Percentiles rank a stretch among this genome's conserved stretches.
Evolutionary conservation across 2,797 vertebrate genomes (phyloP).

Genomic region (Sylvia borin): DNA sequence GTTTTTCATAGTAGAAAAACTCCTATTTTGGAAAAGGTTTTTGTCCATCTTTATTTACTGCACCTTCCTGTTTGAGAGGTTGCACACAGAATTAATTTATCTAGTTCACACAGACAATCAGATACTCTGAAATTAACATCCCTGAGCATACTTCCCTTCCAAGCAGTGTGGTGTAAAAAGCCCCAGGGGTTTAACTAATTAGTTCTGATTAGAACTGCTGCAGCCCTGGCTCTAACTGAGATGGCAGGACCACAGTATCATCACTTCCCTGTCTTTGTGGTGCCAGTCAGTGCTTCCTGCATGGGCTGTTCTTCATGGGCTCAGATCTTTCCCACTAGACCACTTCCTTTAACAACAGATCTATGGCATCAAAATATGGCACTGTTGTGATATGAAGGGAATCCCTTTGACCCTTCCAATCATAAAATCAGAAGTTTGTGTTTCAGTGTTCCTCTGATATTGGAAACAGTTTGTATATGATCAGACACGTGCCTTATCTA

Average conservation of each 20-base stretch:
- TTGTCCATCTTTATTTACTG: not conserved
- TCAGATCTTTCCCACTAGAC: not conserved
- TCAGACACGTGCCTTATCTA: not conserved
- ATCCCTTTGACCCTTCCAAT: not conserved
- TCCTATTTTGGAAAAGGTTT: not conserved
- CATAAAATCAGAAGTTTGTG: not conserved
- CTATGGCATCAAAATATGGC: not conserved
- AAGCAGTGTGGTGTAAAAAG: not conserved
- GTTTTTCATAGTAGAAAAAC: too few species aligned
- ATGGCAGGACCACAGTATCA: not conserved
- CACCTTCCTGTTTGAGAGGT: not conserved
- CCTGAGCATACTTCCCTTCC: not conserved
- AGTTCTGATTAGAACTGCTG: not conserved
- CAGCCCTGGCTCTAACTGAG: not conserved
- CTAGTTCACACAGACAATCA: not conserved
- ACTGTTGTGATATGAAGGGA: not conserved
- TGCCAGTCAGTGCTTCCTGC: not conserved
- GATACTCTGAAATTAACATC: not conserved
- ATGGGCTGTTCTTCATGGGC: not conserved
- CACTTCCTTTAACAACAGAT: not conserved
- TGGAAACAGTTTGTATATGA: not conserved
- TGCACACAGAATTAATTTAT: not conserved
- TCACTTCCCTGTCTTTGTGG: not conserved
- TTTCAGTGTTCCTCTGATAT: not conserved
- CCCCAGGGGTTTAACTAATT: not conserved